Evolutionary conservation across 2,113 vertebrate species (phyloP).

Genomic region (Bothrops jararaca): DNA sequence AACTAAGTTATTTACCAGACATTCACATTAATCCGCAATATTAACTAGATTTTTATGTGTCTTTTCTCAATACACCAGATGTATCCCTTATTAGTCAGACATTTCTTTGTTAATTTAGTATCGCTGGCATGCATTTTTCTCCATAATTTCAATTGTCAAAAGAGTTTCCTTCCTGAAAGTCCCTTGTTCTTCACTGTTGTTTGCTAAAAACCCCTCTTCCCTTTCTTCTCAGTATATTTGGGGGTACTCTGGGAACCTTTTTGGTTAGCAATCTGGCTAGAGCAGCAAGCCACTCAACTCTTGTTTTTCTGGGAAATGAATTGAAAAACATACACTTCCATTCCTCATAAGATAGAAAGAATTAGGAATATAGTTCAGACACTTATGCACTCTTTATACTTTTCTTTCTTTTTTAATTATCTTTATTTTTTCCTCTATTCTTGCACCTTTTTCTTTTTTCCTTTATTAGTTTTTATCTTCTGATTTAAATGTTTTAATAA

Average conservation of each 20-base stretch:
- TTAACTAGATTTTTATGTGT: constrained; percentile 17
- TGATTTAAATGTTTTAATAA: no score
- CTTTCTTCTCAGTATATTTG: neutral
- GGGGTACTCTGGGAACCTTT: neutral
- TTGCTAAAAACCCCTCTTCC: neutral
- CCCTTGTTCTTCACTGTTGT: neutral
- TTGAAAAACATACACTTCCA: neutral
- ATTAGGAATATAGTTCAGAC: neutral
- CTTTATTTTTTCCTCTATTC: no score
- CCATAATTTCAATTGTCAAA: neutral
- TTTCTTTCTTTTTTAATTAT: neutral
- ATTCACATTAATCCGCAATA: constrained; percentile 34
- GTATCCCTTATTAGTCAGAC: constrained; percentile 21
- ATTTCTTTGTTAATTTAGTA: constrained; percentile 29
- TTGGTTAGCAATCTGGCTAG: neutral
- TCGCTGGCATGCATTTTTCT: constrained; percentile 1
- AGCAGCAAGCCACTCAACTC: neutral
- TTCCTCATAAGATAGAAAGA: neutral
- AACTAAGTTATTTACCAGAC: constrained; percentile 12
- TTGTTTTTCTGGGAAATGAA: neutral
- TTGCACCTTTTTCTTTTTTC: neutral
- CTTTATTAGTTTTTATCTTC: neutral
- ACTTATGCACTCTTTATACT: neutral
- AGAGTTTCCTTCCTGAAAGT: neutral
- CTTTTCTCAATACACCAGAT: constrained; percentile 19